Evolutionary conservation across 2,797 vertebrate genomes (phyloP), one percentile per base, ranked within the genome.

Genomic region (Forpus xanthops): DNA sequence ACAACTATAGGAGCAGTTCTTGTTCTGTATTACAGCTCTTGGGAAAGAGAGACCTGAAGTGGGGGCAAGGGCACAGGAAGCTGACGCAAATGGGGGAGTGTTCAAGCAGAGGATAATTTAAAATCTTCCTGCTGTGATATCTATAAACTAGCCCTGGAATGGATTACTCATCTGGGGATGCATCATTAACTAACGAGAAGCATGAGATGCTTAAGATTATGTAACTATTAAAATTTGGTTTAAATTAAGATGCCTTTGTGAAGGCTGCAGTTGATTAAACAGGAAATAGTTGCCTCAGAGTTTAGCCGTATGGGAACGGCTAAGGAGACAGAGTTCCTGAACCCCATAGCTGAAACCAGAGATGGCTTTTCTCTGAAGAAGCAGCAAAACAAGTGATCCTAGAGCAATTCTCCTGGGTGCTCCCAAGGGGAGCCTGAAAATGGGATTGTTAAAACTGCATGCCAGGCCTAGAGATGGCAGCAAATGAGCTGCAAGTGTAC

Each of bases 101-200:
- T 78, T 95, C 81, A 52, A 78, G 77, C 58, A 82, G 49, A 66
- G 45, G 41, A 39, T 89, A 79, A 87, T 78, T 95, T 85, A 79
- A 94, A 87, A 50, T 58, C 30, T 89, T 42, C 74, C 58, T 78
- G 49, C 52, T 86, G 64, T 66, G 67, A 15, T 72, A n/a, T 44
- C 31, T 94, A 5, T 75, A 65, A 84, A 86, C 66, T 89, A 89
- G 17, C 55, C 42, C 15, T 79, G 64, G 49, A 89, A 87, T 42
- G 21, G n/a, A 70, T 87, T 82, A 50, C 45, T 21, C 45, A 42
- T 53, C 68, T 75, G 66, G 42, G 56, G 53, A 58, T 87, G 55
- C 18, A 58, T 79, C 35, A 35, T 82, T 91, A 90, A 44, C 58
- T 80, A 61, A 66, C 58, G 50, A 76, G 50, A 73, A 83, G 12